Base-by-base conservation (phyloP, 2,797 vertebrate species). In the Aplochiton taeniatus region DNA sequence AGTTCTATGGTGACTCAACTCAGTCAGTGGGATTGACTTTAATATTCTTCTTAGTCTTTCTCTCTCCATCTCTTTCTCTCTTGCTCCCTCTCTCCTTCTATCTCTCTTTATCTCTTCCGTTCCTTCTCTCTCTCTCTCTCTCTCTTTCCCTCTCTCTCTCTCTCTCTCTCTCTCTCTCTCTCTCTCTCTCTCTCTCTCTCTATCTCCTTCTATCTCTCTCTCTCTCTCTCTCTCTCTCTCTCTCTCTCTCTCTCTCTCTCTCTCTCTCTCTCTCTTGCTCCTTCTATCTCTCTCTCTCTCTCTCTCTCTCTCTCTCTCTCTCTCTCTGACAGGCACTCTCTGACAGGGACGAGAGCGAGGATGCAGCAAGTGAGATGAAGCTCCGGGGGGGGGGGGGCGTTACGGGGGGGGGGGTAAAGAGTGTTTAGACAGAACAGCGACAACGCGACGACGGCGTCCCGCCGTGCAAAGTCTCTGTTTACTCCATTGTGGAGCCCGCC, bases 281-380 rank as follows among this genome's bases (percentile, higher is more conserved):
- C 42, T 20, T 57, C 55, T 75, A 60, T 61, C 53, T n/a, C 44
- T 47, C 45, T 69, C 62, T 8, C 74, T 71, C 68, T 57, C 56
- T 68, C 72, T 65, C 49, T 14, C 49, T 50, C 49, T n/a, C 11
- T n/a, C 49, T 14, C 49, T 50, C 13, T 50, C 49, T n/a, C 4
- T 17, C 50, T 1, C 10, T 11, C 5, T 3, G n/a, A n/a, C n/a
- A n/a, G n/a, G n/a, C n/a, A n/a, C n/a, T 68, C 72, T 31, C 31
- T 31, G 6, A 31, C 31, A 31, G 31, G 6, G 31, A 31, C 6
- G 3, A 31, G 31, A 31, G 6, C 6, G 3, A 31, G 31, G 6
- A 31, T 31, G 31, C 31, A 31, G 2, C 31, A 3, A 31, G 31
- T 6, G 31, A 31, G 31, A 31, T 2, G 31, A n/a, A n/a, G n/a